Base-by-base conservation (phyloP, 2,888 invertebrate genomes). In the Heteromyza rotundicornis region DNA sequence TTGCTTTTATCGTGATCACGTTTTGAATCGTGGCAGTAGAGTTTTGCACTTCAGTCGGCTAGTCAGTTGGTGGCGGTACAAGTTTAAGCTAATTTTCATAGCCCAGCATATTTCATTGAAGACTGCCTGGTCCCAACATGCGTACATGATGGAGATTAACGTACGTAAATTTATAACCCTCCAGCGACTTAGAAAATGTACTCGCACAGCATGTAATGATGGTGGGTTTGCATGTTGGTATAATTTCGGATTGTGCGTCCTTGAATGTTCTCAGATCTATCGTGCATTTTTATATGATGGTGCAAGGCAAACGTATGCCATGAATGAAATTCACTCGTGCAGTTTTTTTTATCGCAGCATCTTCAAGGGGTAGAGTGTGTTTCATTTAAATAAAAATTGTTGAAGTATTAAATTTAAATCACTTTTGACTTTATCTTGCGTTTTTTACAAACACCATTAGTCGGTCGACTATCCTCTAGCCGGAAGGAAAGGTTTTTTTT, bases 171-270 rank as follows among this genome's bases (percentile, higher is more conserved):
- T n/a, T 40, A 8, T 40, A 14, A 40, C 40, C 40, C 40, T n/a
- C 7, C 12, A 40, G 40, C n/a, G n/a, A n/a, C n/a, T 40, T 40
- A 40, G 40, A 40, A 40, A 12, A 12, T 40, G n/a, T n/a, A n/a
- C n/a, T 7, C 40, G 3, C n/a, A n/a, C 40, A 40, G n/a, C n/a
- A n/a, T 40, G 8, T n/a, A 40, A n/a, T n/a, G n/a, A 40, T 3
- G 14, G n/a, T n/a, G 10, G 40, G 40, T n/a, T 40, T 40, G 40
- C 40, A n/a, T n/a, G n/a, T n/a, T n/a, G n/a, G n/a, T n/a, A n/a
- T n/a, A n/a, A n/a, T n/a, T n/a, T n/a, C n/a, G n/a, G n/a, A 40
- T 7, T 40, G 40, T 40, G 40, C 40, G 40, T 40, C 40, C 40
- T 40, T 40, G 40, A 40, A 40, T n/a, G 40, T 8, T 8, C 7